Evolutionary conservation across 2,888 invertebrate genomes (phyloP).

Genomic region (Andrena minutula): DNA sequence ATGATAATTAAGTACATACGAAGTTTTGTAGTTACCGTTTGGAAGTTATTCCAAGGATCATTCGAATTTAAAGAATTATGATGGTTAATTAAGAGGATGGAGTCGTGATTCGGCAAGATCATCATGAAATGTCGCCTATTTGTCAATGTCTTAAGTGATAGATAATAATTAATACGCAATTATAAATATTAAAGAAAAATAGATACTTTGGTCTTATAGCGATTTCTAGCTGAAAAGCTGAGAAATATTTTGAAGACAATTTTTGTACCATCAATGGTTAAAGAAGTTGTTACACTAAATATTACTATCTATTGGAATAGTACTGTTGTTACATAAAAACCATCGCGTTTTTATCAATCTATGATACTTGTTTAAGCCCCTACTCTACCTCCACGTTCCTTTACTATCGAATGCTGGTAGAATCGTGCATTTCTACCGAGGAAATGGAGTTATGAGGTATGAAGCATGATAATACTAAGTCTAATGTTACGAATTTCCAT

Average conservation of each 20-base stretch:
- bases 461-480: conserved; percentile 30
- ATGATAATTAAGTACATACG: conserved; percentile 39
- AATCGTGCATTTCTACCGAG: background rate
- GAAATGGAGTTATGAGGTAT: background rate
- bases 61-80: no score
- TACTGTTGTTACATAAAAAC: background rate
- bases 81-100: background rate
- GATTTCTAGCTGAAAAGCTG: conserved; percentile 3
- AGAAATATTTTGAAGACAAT: background rate
- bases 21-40: conserved; percentile 8
- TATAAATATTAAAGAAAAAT: conserved; percentile 30
- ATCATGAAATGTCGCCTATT: background rate
- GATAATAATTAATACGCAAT: background rate
- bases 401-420: background rate
- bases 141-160: background rate
- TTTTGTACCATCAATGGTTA: background rate
- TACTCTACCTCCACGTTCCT: background rate
- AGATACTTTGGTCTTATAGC: conserved; percentile 12
- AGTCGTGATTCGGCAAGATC: background rate
- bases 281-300: background rate
- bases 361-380: conserved; percentile 14
- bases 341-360: background rate
- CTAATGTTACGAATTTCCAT: conserved; percentile 71
- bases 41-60: background rate
- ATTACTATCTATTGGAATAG: conserved; percentile 10